Conservation (phyloP, 2,113 vertebrate genomes). For the Lagopus leucura region DNA sequence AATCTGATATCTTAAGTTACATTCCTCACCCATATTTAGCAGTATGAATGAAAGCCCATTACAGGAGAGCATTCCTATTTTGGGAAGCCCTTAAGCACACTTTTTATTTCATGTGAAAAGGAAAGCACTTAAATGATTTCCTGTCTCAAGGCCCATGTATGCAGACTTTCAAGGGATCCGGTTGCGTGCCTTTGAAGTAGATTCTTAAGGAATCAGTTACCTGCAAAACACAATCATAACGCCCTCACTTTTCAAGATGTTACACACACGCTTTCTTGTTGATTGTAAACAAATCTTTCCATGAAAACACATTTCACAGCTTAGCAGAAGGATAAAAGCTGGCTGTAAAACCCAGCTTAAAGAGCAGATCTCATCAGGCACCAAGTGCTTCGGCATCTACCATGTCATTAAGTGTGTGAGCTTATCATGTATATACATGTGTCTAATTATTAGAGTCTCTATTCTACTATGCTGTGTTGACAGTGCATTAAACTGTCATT, state of each 20-base stretch:
- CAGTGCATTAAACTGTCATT: neutral
- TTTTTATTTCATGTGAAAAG: constrained; percentile 43
- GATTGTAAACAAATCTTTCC: neutral
- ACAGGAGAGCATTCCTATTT: constrained; percentile 48
- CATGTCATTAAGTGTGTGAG: neutral
- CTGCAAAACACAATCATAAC: neutral
- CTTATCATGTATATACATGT: neutral
- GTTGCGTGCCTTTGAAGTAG: constrained; percentile 22
- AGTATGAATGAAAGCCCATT: constrained; percentile 50
- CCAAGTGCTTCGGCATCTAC: neutral
- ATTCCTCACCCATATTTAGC: constrained; percentile 65
- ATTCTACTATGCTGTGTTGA: neutral
- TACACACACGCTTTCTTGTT: neutral
- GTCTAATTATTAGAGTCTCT: neutral
- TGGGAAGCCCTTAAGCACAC: constrained; percentile 41
- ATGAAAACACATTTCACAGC: neutral
- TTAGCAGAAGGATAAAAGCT: neutral
- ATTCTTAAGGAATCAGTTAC: neutral
- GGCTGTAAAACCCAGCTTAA: neutral
- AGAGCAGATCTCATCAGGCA: neutral
- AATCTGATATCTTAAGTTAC: constrained; percentile 23
- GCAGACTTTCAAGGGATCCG: neutral
- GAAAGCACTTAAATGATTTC: constrained; percentile 62
- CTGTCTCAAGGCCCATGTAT: neutral
- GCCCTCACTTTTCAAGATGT: neutral